Base-by-base conservation (phyloP, 2,888 invertebrate species). In the Torymus texanus region DNA sequence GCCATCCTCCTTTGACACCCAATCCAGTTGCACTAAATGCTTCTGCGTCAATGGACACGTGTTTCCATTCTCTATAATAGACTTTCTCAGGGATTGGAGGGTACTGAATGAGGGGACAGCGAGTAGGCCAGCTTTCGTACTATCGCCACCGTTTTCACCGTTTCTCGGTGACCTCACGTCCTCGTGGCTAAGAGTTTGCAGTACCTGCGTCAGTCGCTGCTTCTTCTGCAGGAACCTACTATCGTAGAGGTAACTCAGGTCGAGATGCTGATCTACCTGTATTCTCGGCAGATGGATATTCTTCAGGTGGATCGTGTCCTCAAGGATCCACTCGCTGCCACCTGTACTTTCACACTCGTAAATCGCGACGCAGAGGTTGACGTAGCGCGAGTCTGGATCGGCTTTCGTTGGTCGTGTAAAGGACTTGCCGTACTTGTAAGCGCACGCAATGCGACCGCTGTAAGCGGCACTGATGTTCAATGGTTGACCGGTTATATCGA, bases 281-380 rank as follows among this genome's bases (percentile, higher is more conserved):
- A 96, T 95, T 72, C 96, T 91, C 0, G 96, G 97, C 84, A 98
- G 90, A 88, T 96, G 96, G 82, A 98, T 97, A 88, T 98, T 98
- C 88, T 96, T 95, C 85, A 99, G 91, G 84, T 98, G 97, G 84
- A 99, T 98, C 0, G 97, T 97, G 86, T 99, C 98, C 89, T 99
- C 98, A 13, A 98, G 91, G 63, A 98, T 93, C 98, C 98, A 99
- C 87, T 96, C 96, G 58, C 95, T 95, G 78, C 97, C 98, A 68
- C 98, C 99, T 8, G 98, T 98, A 83, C 98, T 98, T 91, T 99
- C 99, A 90, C 99, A 99, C 90, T 99, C 99, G 91, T 98, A 99
- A 83, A 99, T 98, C 63, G 98, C 97, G 10, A 99, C 97, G 90
- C 96, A 96, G 0, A 97, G 92, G 89, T 97, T 97, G 29, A 97